These are phyloP conservation scores for Prochilodus magdalenae DNA, from an alignment of 2,113 vertebrate species.

Conservation along the genomic window DNA sequence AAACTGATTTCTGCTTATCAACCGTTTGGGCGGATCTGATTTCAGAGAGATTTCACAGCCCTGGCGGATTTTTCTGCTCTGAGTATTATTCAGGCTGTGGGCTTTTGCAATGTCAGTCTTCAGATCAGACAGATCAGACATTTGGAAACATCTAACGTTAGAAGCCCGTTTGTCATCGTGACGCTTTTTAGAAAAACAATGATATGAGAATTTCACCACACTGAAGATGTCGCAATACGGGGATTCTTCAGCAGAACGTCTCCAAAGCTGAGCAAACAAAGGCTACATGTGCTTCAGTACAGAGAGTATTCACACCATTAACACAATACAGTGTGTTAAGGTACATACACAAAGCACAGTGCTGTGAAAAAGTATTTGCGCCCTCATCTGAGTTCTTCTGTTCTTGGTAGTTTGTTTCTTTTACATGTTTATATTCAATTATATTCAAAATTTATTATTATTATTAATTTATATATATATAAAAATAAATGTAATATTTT, in stretches of 20 bases:
- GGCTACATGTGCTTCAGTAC: neutral
- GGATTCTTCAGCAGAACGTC: neutral
- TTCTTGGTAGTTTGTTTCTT: too few species aligned
- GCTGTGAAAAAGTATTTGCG: too few species aligned
- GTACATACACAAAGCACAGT: too few species aligned
- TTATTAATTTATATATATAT: too few species aligned
- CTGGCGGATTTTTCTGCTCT: neutral
- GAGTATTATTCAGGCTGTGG: neutral
- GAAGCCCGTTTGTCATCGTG: constrained; percentile 12
- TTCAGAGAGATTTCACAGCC: neutral
- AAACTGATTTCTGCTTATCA: constrained; percentile 16
- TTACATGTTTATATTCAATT: too few species aligned
- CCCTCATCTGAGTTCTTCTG: too few species aligned
- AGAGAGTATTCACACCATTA: neutral
- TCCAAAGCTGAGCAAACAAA: neutral
- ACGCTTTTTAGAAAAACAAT: neutral
- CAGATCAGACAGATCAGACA: constrained; percentile 14
- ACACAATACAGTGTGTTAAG: too few species aligned
- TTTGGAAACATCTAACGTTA: constrained; percentile 9
- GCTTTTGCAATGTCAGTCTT: constrained; percentile 13
- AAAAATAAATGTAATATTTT: too few species aligned
- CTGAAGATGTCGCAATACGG: neutral
- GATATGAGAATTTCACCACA: constrained; percentile 10
- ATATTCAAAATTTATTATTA: too few species aligned
- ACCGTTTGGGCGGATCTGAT: constrained; percentile 20